Evolutionary conservation across 2,113 vertebrate species (phyloP).

Genomic region (Tachysurus fulvidraco): DNA sequence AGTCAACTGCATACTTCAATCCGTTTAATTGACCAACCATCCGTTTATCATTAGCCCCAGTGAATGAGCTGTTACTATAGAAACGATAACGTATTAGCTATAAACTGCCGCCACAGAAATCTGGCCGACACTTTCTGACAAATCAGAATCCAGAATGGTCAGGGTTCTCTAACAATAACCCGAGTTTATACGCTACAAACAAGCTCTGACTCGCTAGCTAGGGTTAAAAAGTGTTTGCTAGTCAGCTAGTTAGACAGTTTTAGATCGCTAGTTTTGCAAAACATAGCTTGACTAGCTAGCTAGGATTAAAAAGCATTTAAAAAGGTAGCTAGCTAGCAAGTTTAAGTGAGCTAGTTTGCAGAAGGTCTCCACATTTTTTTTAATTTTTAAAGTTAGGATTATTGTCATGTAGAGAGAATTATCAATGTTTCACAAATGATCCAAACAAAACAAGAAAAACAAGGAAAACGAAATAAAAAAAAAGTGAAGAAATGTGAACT

Average conservation of each 20-base stretch:
- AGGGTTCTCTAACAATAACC: background rate
- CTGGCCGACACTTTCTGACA: background rate
- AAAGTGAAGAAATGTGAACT: too few relatives aligned
- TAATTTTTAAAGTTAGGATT: too few relatives aligned
- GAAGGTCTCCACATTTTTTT: background rate
- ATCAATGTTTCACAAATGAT: too few relatives aligned
- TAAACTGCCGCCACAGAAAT: background rate
- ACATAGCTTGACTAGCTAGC: too few relatives aligned
- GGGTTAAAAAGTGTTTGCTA: background rate
- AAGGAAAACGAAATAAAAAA: too few relatives aligned
- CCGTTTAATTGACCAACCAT: background rate
- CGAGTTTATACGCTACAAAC: background rate
- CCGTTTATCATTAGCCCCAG: background rate
- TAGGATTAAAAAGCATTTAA: too few relatives aligned
- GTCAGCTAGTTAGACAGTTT: background rate
- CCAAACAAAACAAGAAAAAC: too few relatives aligned
- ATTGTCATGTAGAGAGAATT: too few relatives aligned
- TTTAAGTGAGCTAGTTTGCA: background rate
- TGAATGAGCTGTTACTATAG: background rate
- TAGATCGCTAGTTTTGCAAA: background rate
- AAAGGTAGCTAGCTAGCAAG: too few relatives aligned
- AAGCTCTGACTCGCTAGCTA: background rate
- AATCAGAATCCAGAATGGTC: background rate
- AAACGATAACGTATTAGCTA: background rate
- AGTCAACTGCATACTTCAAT: too few relatives aligned